Conservation (phyloP, 2,797 vertebrate species). For the Cygnus olor region DNA sequence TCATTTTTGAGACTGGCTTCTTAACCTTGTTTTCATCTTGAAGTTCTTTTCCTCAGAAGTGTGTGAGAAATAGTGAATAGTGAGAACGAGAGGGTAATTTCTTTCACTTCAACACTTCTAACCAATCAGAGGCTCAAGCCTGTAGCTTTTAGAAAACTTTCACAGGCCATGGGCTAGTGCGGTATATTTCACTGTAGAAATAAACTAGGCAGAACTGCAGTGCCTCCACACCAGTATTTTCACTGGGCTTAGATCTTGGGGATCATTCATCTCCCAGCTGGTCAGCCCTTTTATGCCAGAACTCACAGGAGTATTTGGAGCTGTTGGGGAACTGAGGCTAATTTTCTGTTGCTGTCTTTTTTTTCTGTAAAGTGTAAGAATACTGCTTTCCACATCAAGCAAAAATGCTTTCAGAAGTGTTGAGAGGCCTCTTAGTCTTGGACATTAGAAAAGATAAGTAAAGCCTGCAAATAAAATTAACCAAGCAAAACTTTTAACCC, state of each 20-base stretch:
- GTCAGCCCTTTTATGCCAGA: not conserved
- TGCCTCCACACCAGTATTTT: not conserved
- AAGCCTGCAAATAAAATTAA: not conserved
- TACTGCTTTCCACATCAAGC: not conserved
- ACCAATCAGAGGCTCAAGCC: not conserved
- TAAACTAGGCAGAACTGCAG: not conserved
- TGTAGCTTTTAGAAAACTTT: not conserved
- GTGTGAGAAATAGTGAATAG: not conserved
- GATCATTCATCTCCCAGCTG: not conserved
- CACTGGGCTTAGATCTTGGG: not conserved
- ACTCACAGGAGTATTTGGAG: not conserved
- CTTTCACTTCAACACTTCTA: not conserved
- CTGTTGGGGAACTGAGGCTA: not conserved
- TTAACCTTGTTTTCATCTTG: not conserved
- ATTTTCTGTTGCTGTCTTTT: not conserved
- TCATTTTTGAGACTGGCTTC: not conserved
- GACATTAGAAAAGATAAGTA: not conserved
- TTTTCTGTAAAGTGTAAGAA: not conserved
- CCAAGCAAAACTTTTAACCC: not conserved
- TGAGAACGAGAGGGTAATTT: not conserved
- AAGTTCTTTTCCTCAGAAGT: not conserved
- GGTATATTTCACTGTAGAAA: not conserved
- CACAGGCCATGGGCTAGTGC: not conserved
- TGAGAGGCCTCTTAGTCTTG: not conserved
- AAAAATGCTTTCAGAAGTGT: not conserved